phyloP scores from a whole-genome alignment of 1,140 invertebrate species.

The Diorhabda sublineata region DNA sequence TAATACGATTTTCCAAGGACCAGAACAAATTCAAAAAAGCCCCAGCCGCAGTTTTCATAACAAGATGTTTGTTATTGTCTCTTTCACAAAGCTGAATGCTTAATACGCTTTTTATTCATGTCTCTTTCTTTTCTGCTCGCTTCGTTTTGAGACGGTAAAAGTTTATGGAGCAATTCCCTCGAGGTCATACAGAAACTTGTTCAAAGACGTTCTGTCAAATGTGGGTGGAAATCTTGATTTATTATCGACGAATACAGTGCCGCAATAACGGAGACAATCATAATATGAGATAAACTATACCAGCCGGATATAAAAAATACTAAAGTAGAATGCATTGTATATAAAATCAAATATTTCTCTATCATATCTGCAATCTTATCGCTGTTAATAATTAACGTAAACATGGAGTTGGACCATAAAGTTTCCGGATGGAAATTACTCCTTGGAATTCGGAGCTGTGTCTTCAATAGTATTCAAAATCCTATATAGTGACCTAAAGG shows the following conservation, averaged over 20 bases:
- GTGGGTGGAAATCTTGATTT: background rate
- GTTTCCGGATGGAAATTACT: too few species aligned
- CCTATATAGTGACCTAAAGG: too few species aligned
- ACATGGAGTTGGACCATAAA: too few species aligned
- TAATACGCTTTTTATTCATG: constrained; percentile 2
- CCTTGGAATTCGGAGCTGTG: too few species aligned
- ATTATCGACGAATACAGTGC: background rate
- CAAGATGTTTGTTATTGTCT: constrained; percentile 2
- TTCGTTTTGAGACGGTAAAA: background rate
- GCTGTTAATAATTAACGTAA: too few species aligned
- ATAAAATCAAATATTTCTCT: too few species aligned
- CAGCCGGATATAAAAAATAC: too few species aligned
- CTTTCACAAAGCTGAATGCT: constrained; percentile 1
- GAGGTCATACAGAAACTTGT: background rate
- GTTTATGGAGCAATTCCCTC: constrained; percentile 1
- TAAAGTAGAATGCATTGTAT: too few species aligned
- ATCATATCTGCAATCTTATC: too few species aligned
- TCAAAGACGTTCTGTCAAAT: background rate
- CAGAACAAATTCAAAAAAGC: background rate
- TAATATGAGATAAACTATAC: too few species aligned
- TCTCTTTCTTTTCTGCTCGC: background rate
- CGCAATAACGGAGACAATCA: background rate
- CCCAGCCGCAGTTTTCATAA: constrained; percentile 1
- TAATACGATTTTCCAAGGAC: constrained; percentile 2
- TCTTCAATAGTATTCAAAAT: too few species aligned